phyloP scores from a whole-genome alignment of 2,113 vertebrate genomes.

The Catharus fuscescens region DNA sequence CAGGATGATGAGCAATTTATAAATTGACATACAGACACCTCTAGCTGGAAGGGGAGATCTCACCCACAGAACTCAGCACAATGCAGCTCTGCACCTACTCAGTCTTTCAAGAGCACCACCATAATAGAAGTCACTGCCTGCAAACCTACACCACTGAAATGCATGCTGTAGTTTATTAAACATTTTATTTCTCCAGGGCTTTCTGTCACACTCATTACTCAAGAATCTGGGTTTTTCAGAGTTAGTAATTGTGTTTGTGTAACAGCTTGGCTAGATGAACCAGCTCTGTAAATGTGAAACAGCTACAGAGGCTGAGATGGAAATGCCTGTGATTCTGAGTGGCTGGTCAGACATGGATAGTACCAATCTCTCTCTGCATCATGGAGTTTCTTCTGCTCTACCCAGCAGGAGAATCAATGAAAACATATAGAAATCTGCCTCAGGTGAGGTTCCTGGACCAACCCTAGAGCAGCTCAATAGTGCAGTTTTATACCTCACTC shows the following conservation, averaged over 20 bases:
- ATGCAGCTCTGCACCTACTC: background rate
- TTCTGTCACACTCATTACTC: background rate
- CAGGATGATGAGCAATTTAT: background rate
- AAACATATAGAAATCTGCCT: background rate
- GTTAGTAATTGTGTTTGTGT: background rate
- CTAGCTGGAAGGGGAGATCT: background rate
- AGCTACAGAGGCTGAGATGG: background rate
- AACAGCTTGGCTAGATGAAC: background rate
- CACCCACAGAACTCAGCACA: background rate
- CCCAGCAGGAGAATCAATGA: background rate
- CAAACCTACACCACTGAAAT: background rate
- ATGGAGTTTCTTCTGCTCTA: background rate
- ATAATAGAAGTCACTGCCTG: rapidly evolving
- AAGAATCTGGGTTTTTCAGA: background rate
- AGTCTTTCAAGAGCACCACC: background rate
- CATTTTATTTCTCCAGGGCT: background rate
- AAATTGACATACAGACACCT: background rate
- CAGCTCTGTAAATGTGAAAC: background rate
- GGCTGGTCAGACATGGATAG: background rate
- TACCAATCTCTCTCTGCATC: background rate
- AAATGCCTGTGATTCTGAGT: background rate
- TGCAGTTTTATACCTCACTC: background rate
- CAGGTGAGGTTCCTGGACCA: background rate
- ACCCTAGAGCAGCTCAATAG: background rate
- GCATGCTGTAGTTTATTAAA: background rate